phyloP scores from a whole-genome alignment of 2,797 vertebrate genomes.

The Yasuhikotakia modesta region DNA sequence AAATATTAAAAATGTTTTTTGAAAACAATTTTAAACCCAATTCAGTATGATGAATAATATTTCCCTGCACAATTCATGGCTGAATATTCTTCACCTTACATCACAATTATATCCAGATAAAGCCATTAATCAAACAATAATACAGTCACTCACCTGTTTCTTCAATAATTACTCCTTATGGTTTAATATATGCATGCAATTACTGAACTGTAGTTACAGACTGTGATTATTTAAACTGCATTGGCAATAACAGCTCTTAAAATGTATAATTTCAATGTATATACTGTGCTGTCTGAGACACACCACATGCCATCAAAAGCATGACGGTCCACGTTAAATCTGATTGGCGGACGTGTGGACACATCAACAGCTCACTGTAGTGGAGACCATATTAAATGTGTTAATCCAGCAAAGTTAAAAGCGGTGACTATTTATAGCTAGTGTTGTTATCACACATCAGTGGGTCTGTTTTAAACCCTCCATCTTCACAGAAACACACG shows the following conservation, averaged over 20 bases:
- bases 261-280: neutral
- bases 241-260: slow-evolving; percentile 1
- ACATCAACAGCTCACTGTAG: neutral
- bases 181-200: neutral
- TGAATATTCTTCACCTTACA: neutral
- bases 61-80: neutral
- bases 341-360: slow-evolving; percentile 15
- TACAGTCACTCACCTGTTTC: slow-evolving; percentile 8
- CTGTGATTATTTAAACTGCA: neutral
- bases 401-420: slow-evolving; percentile 50
- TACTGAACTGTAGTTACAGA: neutral
- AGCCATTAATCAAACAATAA: slow-evolving; percentile 13
- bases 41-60: neutral
- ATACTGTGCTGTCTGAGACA: slow-evolving; percentile 3
- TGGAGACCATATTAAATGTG: slow-evolving; percentile 16
- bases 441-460: slow-evolving; percentile 56
- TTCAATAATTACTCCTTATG: neutral
- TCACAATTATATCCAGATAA: slow-evolving; percentile 1
- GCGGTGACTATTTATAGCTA: slow-evolving; percentile 45
- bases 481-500: slow-evolving; percentile 57
- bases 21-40: neutral
- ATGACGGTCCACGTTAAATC: slow-evolving; percentile 25
- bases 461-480: slow-evolving; percentile 56
- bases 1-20: neutral
- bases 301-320: slow-evolving; percentile 24